These are phyloP conservation scores for Diarsia mendica DNA, from an alignment of 2,888 invertebrate genomes.

Conservation along the genomic window DNA sequence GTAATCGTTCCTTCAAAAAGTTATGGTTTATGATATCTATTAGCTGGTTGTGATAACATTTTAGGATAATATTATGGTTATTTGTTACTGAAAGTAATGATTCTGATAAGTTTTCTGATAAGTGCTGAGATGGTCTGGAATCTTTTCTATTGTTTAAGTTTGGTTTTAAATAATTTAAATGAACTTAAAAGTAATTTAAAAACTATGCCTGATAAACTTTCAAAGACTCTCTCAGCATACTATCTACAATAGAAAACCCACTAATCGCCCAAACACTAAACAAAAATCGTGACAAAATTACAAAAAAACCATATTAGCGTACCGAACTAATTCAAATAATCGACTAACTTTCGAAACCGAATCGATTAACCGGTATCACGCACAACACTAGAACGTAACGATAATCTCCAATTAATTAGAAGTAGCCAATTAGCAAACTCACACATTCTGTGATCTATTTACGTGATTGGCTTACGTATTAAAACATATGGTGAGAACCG, in stretches of 20 bases:
- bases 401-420: slow-evolving; percentile 78
- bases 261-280: slow-evolving; percentile 41
- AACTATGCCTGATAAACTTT: not conserved
- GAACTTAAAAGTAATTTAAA: not conserved
- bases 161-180: not conserved
- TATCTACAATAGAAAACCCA: slow-evolving; percentile 31
- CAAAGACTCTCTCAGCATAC: not conserved
- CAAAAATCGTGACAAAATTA: slow-evolving; percentile 55
- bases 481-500: slow-evolving; percentile 73
- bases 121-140: slow-evolving; percentile 4
- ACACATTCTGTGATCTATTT: slow-evolving; percentile 76
- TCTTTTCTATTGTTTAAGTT: not conserved
- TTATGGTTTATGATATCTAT: slow-evolving; percentile 59
- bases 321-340: slow-evolving; percentile 50
- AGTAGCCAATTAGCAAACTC: slow-evolving; percentile 81
- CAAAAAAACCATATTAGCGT: slow-evolving; percentile 44
- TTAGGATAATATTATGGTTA: slow-evolving; percentile 51
- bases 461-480: slow-evolving; percentile 78
- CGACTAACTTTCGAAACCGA: slow-evolving; percentile 58
- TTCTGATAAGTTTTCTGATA: slow-evolving; percentile 43
- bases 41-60: slow-evolving; percentile 52
- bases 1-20: slow-evolving; percentile 60
- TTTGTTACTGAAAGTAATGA: slow-evolving; percentile 56
- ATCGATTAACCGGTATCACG: slow-evolving; percentile 53
- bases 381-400: slow-evolving; percentile 63